Evolutionary conservation across 92 coral and sea anemone genomes (phyloP).

Genomic region (Parazoanthus atlanticus): DNA sequence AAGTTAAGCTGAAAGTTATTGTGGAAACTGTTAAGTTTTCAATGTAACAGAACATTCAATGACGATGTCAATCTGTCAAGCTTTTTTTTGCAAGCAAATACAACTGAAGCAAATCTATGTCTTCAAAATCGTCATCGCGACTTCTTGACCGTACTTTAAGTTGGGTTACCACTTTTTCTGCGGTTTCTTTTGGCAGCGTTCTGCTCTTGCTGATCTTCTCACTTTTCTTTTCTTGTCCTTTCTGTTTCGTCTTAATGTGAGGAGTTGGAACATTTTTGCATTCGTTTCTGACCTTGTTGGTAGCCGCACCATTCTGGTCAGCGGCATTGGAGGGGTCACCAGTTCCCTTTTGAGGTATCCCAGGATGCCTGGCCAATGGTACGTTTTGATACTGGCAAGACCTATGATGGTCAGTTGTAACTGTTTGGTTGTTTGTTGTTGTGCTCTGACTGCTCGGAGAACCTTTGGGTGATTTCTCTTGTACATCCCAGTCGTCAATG

Average conservation of each 20-base stretch:
- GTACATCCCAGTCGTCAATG: neutral
- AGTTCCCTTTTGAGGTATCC: neutral
- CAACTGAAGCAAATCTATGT: conserved; percentile 12
- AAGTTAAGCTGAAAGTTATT: too few relatives aligned
- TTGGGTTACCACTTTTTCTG: neutral
- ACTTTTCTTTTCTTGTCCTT: neutral
- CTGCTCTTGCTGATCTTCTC: neutral
- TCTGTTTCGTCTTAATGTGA: neutral
- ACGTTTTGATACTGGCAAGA: neutral
- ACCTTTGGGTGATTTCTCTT: neutral
- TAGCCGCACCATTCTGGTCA: neutral
- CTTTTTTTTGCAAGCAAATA: conserved; percentile 3
- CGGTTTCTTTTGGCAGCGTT: neutral
- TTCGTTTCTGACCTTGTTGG: neutral
- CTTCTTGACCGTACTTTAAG: neutral
- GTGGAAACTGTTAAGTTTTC: too few relatives aligned
- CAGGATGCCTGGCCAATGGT: neutral
- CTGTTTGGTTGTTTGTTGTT: neutral
- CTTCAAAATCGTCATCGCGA: conserved; percentile 34
- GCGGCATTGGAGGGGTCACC: neutral
- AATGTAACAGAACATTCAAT: neutral
- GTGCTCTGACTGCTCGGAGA: neutral
- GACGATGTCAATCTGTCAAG: conserved; percentile 5
- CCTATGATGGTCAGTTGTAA: neutral
- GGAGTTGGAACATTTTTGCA: neutral